Base-by-base conservation (phyloP, 2,113 vertebrate species). In the Plecturocebus donacophilus region DNA sequence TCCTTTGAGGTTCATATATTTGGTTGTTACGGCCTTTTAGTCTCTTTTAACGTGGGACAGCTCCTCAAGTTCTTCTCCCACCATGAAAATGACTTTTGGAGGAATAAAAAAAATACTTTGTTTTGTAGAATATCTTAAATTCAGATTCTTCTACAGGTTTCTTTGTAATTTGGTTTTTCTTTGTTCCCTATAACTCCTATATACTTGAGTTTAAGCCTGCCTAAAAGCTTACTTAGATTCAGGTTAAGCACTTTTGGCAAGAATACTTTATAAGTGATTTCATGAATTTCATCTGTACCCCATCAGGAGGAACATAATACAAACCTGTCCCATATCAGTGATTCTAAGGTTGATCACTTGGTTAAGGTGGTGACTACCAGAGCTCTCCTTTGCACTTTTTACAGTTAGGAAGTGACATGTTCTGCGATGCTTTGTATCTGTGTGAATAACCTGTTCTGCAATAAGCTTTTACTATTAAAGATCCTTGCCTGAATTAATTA, bases 401-500 rank as follows among this genome's bases (percentile, higher is more conserved):
- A 6, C 23, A 38, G 17, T 56, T 20, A 38, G n/a, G 58, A 76
- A 94, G 12, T 49, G 56, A n/a, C 10, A 27, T 23, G 12, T 35
- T 21, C 12, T 20, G 7, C 8, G 14, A 66, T 42, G 52, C 27
- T 73, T 68, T 87, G 61, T 83, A 35, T 68, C 30, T 19, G n/a
- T 56, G 66, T 73, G 40, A 88, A 17, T 47, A 68, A 32, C 27
- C 17, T 66, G 2, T 86, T 94, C 42, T 1, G 3, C 17, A 84
- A 32, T 81, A 49, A 32, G n/a, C 61, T 71, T 91, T 86, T 45
- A 79, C 45, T 30, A 87, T 20, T 94, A 81, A 61, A 70, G 77
- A 71, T 45, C 68, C 79, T 94, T 89, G 68, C 58, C 68, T 85
- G 52, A 96, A 87, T 88, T 82, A 86, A 20, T 83, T 66, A 68